Conservation (phyloP, 2,797 vertebrate species). For the Esox lucius region DNA sequence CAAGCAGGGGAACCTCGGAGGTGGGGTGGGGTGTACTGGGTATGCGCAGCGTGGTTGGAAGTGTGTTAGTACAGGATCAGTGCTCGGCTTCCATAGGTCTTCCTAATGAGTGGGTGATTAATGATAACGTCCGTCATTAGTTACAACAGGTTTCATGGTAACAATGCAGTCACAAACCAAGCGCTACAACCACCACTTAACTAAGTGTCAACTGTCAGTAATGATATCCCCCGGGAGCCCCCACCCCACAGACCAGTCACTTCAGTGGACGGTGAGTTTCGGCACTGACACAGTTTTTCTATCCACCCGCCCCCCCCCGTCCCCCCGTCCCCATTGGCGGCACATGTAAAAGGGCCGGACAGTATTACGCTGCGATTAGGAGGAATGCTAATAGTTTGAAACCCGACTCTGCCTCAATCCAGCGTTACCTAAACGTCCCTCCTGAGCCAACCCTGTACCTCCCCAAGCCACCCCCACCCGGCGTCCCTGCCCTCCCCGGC, state of each 20-base stretch:
- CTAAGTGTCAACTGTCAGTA: constrained; percentile 10
- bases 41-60: neutral
- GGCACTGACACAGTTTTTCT: constrained; percentile 10
- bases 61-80: constrained; percentile 19
- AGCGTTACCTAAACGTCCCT: constrained; percentile 69
- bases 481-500: constrained; percentile 34
- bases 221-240: neutral
- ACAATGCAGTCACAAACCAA: constrained; percentile 34
- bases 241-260: neutral
- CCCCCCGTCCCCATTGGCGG: constrained; percentile 5
- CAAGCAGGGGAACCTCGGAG: constrained; percentile 21
- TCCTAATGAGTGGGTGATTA: constrained; percentile 70
- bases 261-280: constrained; percentile 18
- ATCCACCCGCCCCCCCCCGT: neutral
- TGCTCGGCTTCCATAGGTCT: constrained; percentile 51
- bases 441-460: constrained; percentile 21
- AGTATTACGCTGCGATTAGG: constrained; percentile 38
- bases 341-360: constrained; percentile 42
- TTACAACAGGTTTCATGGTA: constrained; percentile 65
- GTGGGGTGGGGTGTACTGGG: neutral
- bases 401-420: constrained; percentile 61
- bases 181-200: constrained; percentile 26
- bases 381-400: constrained; percentile 78
- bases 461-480: neutral
- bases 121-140: constrained; percentile 69